phyloP scores from a whole-genome alignment of 1,140 invertebrate genomes.

The Agrypnia vestita region DNA sequence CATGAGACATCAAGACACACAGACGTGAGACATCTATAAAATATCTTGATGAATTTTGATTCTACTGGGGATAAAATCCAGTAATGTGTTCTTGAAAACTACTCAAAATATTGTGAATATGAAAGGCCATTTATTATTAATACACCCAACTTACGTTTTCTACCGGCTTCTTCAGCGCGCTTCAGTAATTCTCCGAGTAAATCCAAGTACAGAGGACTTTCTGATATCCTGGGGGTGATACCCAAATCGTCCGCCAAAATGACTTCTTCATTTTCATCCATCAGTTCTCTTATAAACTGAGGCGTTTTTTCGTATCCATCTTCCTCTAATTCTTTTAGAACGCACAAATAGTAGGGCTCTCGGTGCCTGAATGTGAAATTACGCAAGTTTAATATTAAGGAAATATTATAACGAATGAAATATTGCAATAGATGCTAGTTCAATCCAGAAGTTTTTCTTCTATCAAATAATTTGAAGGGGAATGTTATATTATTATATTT shows the following conservation, averaged over 20 bases:
- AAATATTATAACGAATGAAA: no score
- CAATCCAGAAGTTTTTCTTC: no score
- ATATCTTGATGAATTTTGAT: no score
- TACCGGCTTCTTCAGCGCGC: conserved; percentile 62
- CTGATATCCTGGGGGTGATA: conserved; percentile 63
- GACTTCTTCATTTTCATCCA: conserved; percentile 65
- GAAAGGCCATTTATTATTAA: no score
- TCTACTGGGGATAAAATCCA: no score
- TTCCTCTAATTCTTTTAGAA: conserved; percentile 68
- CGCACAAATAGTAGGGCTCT: conserved; percentile 65
- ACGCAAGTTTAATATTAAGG: background rate
- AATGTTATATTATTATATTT: no score
- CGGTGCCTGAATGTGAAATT: conserved; percentile 62
- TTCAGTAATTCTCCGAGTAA: conserved; percentile 63
- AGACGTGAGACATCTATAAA: no score
- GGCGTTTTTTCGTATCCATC: conserved; percentile 63
- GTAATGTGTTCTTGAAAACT: no score
- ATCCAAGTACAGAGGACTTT: conserved; percentile 63
- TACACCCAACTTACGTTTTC: conserved; percentile 19
- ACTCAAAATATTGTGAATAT: no score
- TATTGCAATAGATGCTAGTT: no score
- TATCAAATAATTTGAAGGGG: no score
- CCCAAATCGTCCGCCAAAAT: conserved; percentile 62
- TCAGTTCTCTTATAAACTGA: conserved; percentile 64
- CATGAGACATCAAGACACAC: no score